phyloP scores from a whole-genome alignment of 1,140 invertebrate species.

The Sitobion miscanthi region DNA sequence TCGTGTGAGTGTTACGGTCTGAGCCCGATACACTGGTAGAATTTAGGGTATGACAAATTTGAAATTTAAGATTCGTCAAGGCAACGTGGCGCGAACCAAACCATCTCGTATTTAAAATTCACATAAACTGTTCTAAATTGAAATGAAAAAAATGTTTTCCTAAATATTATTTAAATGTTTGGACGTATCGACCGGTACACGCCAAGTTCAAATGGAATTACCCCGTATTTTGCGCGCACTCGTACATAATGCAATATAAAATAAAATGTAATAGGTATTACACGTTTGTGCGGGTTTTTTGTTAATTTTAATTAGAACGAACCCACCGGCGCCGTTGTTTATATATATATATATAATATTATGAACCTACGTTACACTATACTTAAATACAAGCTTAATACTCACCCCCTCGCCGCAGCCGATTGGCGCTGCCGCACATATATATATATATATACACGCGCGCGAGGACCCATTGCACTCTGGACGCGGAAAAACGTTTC shows the following conservation, averaged over 20 bases:
- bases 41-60: too few relatives aligned
- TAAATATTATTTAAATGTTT: neutral
- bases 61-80: too few relatives aligned
- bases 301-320: constrained; percentile 43
- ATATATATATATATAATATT: neutral
- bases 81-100: neutral
- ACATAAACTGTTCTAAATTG: neutral
- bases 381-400: constrained; percentile 26
- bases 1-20: neutral
- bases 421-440: neutral
- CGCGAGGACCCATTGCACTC: neutral
- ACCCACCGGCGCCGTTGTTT: neutral
- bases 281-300: neutral
- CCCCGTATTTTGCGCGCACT: neutral
- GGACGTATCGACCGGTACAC: neutral
- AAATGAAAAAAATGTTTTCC: neutral
- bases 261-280: neutral
- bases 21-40: neutral
- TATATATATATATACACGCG: neutral
- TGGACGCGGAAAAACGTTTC: constrained; percentile 28
- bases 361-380: neutral
- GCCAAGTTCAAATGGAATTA: neutral
- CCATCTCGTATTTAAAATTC: neutral
- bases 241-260: neutral
- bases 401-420: neutral